Percentiles rank a stretch among this genome's conserved stretches.
Conservation (phyloP, 37 sponge, comb jelly and placozoan species). For the Beroe forskalii region DNA sequence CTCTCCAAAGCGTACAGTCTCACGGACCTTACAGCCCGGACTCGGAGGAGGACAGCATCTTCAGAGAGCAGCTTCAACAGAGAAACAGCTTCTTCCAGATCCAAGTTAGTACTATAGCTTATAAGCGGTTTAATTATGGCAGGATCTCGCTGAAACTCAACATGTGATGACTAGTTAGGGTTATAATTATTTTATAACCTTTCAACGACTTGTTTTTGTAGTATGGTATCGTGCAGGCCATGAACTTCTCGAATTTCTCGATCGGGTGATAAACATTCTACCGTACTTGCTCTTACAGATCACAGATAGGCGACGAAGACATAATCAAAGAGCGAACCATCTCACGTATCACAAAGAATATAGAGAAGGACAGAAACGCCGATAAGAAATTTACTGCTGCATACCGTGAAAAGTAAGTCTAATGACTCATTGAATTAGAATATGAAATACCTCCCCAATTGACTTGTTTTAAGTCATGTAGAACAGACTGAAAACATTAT, state of each 20-base stretch:
- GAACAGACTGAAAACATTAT: too few relatives aligned
- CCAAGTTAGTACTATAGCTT: background rate
- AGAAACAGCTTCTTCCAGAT: background rate
- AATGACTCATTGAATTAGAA: too few relatives aligned
- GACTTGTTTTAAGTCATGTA: too few relatives aligned
- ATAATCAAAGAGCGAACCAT: background rate
- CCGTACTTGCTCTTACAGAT: background rate
- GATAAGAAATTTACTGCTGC: background rate
- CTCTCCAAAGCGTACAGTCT: constrained; percentile 39
- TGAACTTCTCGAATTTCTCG: too few relatives aligned
- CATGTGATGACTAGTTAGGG: too few relatives aligned
- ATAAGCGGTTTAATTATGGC: background rate
- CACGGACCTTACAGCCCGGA: background rate
- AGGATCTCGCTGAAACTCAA: too few relatives aligned
- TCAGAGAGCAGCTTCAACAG: background rate
- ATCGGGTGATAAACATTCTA: too few relatives aligned
- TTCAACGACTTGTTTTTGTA: too few relatives aligned
- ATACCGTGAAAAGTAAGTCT: constrained; percentile 8
- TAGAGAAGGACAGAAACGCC: background rate
- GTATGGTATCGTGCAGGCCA: too few relatives aligned
- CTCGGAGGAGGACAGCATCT: background rate
- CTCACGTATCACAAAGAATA: background rate
- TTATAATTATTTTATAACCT: too few relatives aligned
- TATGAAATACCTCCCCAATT: too few relatives aligned
- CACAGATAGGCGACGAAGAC: background rate